Percentiles rank a stretch among this genome's conserved stretches.
phyloP scores from a whole-genome alignment of 2,797 vertebrate genomes.

The Heteromormyrus szaboi region DNA sequence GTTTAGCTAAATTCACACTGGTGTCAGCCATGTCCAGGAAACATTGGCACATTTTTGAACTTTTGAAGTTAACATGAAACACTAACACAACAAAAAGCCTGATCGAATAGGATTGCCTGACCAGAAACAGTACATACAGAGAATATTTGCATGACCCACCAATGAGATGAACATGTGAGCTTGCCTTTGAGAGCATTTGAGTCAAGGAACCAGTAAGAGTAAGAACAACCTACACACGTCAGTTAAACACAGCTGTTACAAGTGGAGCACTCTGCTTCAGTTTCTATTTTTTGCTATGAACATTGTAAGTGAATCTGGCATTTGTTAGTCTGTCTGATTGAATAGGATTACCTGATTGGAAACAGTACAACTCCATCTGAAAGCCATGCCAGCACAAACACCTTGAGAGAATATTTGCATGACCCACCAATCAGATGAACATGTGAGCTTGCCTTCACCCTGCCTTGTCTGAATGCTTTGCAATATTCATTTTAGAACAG shows the following conservation, averaged over 20 bases:
- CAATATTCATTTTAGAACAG: neutral
- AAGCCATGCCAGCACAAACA: no score
- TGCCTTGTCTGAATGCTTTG: neutral
- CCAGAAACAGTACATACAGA: neutral
- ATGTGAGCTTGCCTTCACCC: neutral
- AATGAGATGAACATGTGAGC: neutral
- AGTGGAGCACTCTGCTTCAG: neutral
- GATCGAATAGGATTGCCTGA: neutral
- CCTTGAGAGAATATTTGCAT: no score
- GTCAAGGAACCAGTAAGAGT: neutral
- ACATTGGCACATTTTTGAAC: neutral
- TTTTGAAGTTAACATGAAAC: neutral
- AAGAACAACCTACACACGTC: neutral
- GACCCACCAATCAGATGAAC: neutral
- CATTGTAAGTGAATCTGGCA: neutral
- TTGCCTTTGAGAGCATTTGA: neutral
- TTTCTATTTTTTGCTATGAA: neutral
- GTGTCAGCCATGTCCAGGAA: neutral
- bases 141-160: neutral
- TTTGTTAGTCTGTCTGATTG: neutral
- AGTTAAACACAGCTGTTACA: neutral
- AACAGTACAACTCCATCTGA: no score
- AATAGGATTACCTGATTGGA: no score
- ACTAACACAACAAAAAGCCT: neutral
- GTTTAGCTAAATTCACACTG: neutral